Base-by-base conservation (phyloP, 2,113 vertebrate species). In the Corythornis vintsioides region DNA sequence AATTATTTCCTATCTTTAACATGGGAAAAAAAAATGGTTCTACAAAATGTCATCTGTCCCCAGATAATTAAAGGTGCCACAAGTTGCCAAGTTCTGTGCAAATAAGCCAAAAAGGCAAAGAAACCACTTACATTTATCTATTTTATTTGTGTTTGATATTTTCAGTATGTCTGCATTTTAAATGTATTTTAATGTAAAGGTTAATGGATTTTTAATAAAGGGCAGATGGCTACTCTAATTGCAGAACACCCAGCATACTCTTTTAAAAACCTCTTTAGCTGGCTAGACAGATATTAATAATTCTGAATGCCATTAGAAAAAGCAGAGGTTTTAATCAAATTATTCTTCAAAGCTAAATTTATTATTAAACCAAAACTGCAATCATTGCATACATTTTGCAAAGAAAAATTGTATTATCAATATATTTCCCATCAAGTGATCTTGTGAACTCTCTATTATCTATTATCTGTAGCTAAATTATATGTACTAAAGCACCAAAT, bases 201-300 rank as follows among this genome's bases (percentile, higher is more conserved):
- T 96, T 96, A 97, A 97, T 92, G 90, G 78, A 90, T 94, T 95
- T 89, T 97, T 97, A 96, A 97, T 95, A 96, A 96, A 97, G 96
- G 96, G 95, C 95, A 92, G 96, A 94, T 76, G 95, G 92, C 94
- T 75, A 93, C 95, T 96, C 77, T 96, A 93, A 93, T 93, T 90
- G 92, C 76, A 90, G 94, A 94, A 96, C 93, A 97, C 83, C 90
- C 94, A 25, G 89, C 71, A 65, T 75, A 97, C 97, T 97, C 97
- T 98, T 96, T 97, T 97, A 97, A 98, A 96, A 97, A 97, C 97
- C 97, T 97, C 97, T 97, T 97, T 97, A 97, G 94, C 94, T 96
- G 91, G 97, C 95, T 89, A 97, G 97, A 97, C 92, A 90, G 97
- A 93, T 95, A 96, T 96, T 97, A 97, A 95, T 96, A 97, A 96